phyloP scores from a whole-genome alignment of 2,888 invertebrate genomes.

The Protodeltote pygarga region DNA sequence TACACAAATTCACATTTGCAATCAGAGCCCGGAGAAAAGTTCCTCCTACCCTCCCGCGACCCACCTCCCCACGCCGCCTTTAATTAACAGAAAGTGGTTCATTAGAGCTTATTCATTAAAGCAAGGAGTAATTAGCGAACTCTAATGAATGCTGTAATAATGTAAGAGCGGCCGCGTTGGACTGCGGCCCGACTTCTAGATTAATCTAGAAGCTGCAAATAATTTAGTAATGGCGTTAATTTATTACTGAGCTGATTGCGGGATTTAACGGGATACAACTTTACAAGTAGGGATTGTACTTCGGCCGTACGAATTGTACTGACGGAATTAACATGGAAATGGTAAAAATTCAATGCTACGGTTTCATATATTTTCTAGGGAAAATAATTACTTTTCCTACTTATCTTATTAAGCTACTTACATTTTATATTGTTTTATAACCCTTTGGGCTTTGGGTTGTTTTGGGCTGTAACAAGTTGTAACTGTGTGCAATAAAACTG shows the following conservation, averaged over 20 bases:
- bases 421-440: too few species aligned
- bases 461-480: too few species aligned
- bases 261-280: constrained; percentile 67
- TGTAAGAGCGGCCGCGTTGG: constrained; percentile 88
- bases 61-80: constrained; percentile 87
- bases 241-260: constrained; percentile 81
- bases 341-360: too few species aligned
- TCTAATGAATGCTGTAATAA: constrained; percentile 94
- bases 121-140: constrained; percentile 96
- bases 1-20: constrained; percentile 88
- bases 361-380: too few species aligned
- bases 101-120: constrained; percentile 96
- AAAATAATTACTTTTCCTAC: too few species aligned
- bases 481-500: too few species aligned
- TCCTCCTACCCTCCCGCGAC: constrained; percentile 63
- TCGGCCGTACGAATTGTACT: constrained; percentile 5
- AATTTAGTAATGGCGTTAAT: constrained; percentile 84
- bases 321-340: too few species aligned
- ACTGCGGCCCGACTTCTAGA: constrained; percentile 85
- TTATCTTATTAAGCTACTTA: too few species aligned
- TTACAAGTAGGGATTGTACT: constrained; percentile 19
- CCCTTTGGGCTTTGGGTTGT: too few species aligned
- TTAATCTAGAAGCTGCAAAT: constrained; percentile 84
- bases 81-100: constrained; percentile 97
- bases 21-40: constrained; percentile 86